A percentile compares a stretch with the other conserved stretches of the same genome.
These are phyloP conservation scores for Omphaloscelis lunosa DNA, from an alignment of 2,888 invertebrate species.

Conservation along the genomic window DNA sequence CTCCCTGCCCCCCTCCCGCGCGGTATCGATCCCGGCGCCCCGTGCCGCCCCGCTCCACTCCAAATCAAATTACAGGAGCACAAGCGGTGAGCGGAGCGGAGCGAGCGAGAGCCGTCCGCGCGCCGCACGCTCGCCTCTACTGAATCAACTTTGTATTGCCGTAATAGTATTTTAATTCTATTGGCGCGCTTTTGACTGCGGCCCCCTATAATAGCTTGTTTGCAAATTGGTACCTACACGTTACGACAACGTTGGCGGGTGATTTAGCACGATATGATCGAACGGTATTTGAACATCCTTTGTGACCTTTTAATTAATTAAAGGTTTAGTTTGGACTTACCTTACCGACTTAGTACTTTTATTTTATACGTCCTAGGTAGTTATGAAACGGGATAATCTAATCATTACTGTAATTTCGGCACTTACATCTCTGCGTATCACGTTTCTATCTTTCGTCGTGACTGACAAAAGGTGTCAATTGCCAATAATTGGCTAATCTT, in stretches of 20 bases:
- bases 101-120: constrained; percentile 65
- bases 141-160: constrained; percentile 89
- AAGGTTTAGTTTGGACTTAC: constrained; percentile 50
- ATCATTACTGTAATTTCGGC: constrained; percentile 38
- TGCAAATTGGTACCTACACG: constrained; percentile 82
- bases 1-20: constrained; percentile 65
- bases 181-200: constrained; percentile 87
- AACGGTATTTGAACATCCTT: constrained; percentile 57
- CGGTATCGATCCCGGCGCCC: constrained; percentile 68
- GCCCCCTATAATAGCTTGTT: constrained; percentile 83
- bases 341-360: neutral
- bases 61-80: constrained; percentile 90
- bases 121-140: constrained; percentile 63
- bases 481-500: constrained; percentile 47
- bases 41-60: constrained; percentile 82
- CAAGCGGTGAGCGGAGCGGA: constrained; percentile 64
- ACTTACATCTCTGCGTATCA: constrained; percentile 39
- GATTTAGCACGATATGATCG: constrained; percentile 71
- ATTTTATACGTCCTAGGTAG: neutral
- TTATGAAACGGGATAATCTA: constrained; percentile 22
- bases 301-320: constrained; percentile 66
- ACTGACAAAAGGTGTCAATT: constrained; percentile 55
- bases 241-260: constrained; percentile 70
- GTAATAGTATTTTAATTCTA: constrained; percentile 90
- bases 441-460: constrained; percentile 44